phyloP scores from a whole-genome alignment of 2,113 vertebrate genomes.

The Uropsilus gracilis region DNA sequence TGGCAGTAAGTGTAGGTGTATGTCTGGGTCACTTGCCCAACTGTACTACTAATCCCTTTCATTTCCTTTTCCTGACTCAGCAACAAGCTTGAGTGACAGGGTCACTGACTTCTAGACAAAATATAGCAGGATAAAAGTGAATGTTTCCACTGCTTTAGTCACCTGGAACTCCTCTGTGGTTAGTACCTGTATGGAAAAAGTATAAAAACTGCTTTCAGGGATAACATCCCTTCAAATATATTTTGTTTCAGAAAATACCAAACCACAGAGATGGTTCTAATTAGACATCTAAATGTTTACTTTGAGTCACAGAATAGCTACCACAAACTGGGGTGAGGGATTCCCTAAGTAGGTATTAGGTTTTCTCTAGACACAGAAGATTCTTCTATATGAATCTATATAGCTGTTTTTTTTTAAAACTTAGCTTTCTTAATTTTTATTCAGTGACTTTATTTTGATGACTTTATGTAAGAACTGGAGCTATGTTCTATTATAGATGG shows the following conservation, averaged over 20 bases:
- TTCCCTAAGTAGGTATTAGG: conserved; percentile 55
- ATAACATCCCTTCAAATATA: conserved; percentile 48
- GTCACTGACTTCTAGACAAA: neutral
- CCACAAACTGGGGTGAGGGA: conserved; percentile 46
- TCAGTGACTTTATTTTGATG: neutral
- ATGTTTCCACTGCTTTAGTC: conserved; percentile 59
- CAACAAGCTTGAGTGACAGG: neutral
- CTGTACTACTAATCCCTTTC: conserved; percentile 18
- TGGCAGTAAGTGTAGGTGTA: conserved; percentile 41
- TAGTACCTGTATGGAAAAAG: conserved; percentile 61
- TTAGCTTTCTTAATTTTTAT: conserved; percentile 46
- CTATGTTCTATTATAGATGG: neutral
- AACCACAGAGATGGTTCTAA: conserved; percentile 52
- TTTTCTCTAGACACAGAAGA: neutral
- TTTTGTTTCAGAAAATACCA: conserved; percentile 45
- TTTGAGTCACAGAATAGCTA: conserved; percentile 66
- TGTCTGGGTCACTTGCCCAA: neutral
- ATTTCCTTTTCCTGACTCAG: conserved; percentile 75
- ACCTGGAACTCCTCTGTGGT: conserved; percentile 62
- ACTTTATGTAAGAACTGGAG: neutral
- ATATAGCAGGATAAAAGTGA: neutral
- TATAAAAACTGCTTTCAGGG: conserved; percentile 40
- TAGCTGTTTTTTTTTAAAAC: neutral
- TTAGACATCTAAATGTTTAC: conserved; percentile 55
- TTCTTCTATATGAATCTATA: neutral